Percentiles rank a stretch among this genome's conserved stretches.
These are phyloP conservation scores for Sardinella longiceps DNA, from an alignment of 2,797 vertebrate species.

Conservation along the genomic window DNA sequence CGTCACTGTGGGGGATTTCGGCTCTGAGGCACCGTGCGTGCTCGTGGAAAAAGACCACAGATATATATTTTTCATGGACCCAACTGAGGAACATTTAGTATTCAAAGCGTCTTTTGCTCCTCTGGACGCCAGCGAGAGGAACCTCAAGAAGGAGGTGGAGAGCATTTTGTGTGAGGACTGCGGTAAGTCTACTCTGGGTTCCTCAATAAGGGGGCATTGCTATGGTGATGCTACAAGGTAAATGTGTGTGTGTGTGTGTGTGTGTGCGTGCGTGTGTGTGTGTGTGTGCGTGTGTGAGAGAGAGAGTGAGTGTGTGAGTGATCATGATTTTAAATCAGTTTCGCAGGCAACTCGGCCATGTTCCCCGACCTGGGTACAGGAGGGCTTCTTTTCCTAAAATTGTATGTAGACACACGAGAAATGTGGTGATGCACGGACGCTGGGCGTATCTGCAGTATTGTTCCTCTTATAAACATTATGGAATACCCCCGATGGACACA, in stretches of 20 bases:
- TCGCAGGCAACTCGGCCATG: neutral
- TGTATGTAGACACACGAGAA: constrained; percentile 22
- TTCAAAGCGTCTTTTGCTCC: constrained; percentile 92
- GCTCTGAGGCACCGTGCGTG: constrained; percentile 86
- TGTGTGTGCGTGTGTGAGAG: constrained; percentile 23
- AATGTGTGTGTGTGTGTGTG: constrained; percentile 17
- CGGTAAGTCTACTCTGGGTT: constrained; percentile 82
- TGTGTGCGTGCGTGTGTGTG: constrained; percentile 17
- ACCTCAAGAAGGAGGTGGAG: constrained; percentile 93
- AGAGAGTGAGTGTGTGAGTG: constrained; percentile 35
- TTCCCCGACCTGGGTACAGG: constrained; percentile 2
- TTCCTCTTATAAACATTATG: constrained; percentile 50
- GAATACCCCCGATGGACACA: constrained; percentile 46
- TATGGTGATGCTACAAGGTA: constrained; percentile 24
- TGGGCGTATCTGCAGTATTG: constrained; percentile 56
- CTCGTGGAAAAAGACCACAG: constrained; percentile 92
- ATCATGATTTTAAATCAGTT: constrained; percentile 36
- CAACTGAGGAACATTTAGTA: constrained; percentile 91
- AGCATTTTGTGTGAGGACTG: constrained; percentile 94
- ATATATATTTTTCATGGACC: constrained; percentile 98
- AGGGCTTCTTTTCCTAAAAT: constrained; percentile 30
- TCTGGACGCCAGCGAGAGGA: constrained; percentile 87
- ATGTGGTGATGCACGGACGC: constrained; percentile 35
- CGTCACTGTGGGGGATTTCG: constrained; percentile 88
- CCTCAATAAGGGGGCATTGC: constrained; percentile 16